Percentiles rank a stretch among this genome's conserved stretches.
These are phyloP conservation scores for Apogon talboti DNA, from an alignment of 2,797 vertebrate species.

Conservation along the genomic window DNA sequence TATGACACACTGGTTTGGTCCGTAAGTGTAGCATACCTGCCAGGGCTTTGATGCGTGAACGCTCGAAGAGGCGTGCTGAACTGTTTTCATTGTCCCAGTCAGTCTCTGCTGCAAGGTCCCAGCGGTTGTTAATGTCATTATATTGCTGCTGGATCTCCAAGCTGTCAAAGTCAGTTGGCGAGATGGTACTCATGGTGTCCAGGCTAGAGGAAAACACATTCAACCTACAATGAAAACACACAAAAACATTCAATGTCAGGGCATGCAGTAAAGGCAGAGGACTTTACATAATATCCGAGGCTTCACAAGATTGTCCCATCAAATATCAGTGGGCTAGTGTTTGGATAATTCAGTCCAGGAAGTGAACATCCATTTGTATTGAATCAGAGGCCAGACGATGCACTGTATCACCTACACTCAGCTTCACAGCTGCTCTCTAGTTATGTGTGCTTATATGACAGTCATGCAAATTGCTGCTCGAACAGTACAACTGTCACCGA, in stretches of 20 bases:
- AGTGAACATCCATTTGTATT: slow-evolving; percentile 10
- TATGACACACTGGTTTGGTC: neutral
- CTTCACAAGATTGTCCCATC: slow-evolving; percentile 20
- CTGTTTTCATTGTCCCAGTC: slow-evolving; percentile 99
- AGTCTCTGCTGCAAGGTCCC: slow-evolving; percentile 94
- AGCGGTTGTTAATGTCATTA: slow-evolving; percentile 96
- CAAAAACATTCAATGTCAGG: slow-evolving; percentile 29
- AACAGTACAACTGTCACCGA: slow-evolving; percentile 41
- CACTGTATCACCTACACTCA: slow-evolving; percentile 13
- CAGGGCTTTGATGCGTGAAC: slow-evolving; percentile 96
- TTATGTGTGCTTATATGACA: slow-evolving; percentile 44
- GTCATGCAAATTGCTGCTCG: slow-evolving; percentile 55
- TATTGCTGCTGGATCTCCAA: slow-evolving; percentile 97
- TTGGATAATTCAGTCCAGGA: slow-evolving; percentile 7
- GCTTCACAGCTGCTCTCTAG: slow-evolving; percentile 30
- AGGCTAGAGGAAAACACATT: slow-evolving; percentile 67
- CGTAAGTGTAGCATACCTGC: slow-evolving; percentile 83
- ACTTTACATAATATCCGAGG: neutral
- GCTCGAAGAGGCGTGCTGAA: slow-evolving; percentile 93
- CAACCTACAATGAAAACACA: slow-evolving; percentile 57
- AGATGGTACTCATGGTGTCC: slow-evolving; percentile 91
- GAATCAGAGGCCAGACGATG: slow-evolving; percentile 11
- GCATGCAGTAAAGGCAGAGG: neutral
- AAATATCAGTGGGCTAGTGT: slow-evolving; percentile 11
- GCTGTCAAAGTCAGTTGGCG: slow-evolving; percentile 93